Evolutionary conservation across 2,888 invertebrate genomes (phyloP).

Genomic region (Drosophila heteroneura): DNA sequence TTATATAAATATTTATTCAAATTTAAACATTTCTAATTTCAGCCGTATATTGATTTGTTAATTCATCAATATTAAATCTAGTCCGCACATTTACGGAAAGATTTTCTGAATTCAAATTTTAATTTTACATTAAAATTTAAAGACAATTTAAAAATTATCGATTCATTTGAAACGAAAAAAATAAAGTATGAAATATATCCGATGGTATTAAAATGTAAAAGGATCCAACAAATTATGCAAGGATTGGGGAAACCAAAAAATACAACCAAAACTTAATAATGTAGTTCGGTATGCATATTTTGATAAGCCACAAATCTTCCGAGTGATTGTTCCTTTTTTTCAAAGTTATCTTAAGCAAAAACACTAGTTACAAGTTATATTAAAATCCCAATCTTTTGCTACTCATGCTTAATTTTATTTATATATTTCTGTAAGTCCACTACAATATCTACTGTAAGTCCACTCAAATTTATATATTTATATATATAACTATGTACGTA

Average conservation of each 20-base stretch:
- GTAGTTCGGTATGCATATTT: not conserved
- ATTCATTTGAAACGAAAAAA: not conserved
- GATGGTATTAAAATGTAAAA: not conserved
- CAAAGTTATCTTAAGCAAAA: not conserved
- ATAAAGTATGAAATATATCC: not conserved
- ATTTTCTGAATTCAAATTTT: no score
- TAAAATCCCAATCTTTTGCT: not conserved
- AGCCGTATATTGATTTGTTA: not conserved
- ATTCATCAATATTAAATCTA: no score
- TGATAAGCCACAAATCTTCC: not conserved
- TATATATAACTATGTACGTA: not conserved
- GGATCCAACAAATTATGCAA: no score
- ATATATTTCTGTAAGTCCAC: not conserved
- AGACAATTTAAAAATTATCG: no score
- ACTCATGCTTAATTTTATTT: not conserved
- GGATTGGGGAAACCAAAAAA: no score
- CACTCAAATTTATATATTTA: not conserved
- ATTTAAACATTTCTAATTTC: not conserved
- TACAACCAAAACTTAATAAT: no score
- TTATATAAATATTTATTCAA: not conserved
- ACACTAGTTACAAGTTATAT: not conserved
- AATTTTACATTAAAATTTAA: no score
- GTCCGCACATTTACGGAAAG: no score
- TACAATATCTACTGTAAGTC: not conserved
- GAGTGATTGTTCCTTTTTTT: not conserved